Base-by-base conservation (phyloP, 1,140 invertebrate species). In the Tribolium castaneum region DNA sequence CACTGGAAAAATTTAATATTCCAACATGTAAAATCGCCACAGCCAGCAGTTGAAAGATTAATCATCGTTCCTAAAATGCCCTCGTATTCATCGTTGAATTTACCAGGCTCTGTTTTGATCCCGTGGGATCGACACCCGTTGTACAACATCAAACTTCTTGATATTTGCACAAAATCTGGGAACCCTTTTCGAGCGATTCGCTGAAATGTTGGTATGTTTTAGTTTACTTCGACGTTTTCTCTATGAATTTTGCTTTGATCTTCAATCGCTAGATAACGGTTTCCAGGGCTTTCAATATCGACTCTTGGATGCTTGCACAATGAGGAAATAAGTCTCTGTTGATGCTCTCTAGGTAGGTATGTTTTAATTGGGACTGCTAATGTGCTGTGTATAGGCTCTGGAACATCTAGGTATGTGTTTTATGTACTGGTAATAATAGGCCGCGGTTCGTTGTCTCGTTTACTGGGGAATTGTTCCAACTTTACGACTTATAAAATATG, bases 61-160 rank as follows among this genome's bases (percentile, higher is more conserved):
- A 66, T 66, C 30, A 66, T 66, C 30, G 22, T 66, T 66, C 14
- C 25, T 35, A 66, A 66, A 59, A 59, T 66, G n/a, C 25, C 59
- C 25, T 66, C 13, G 22, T 66, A 66, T 66, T 66, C 59, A 66
- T 4, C 7, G 30, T 35, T 34, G 22, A 66, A 66, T 66, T 62
- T 66, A 59, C 54, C 12, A 66, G 10, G 4, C 59, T 66, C 59
- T 66, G 59, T 66, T 66, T 66, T 66, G 59, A 66, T 66, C 59
- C 16, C 59, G 6, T 66, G 59, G 59, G 59, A 66, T 35, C 30
- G 59, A 13, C 25, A 66, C 30, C 30, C 59, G 59, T 12, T 66
- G 25, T 66, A 35, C 5, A 66, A 13, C 59, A 66, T 35, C 59
- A 66, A 66, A 66, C 59, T 66, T 66, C 59, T 13, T 66, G 59